These are phyloP conservation scores for Timema podura DNA, from an alignment of 2,888 invertebrate species.

Conservation along the genomic window DNA sequence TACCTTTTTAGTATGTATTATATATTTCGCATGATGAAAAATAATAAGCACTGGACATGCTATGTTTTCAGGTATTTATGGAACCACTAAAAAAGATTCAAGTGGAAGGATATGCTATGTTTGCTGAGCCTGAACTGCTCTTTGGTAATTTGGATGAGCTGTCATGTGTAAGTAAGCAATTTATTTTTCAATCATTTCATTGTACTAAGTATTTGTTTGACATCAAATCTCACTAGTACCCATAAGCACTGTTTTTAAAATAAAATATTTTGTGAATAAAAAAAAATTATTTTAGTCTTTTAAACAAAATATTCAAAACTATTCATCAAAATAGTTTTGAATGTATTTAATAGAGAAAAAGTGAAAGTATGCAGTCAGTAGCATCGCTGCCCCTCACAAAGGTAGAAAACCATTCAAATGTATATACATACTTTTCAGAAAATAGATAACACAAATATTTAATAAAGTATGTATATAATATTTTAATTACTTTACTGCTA, in stretches of 20 bases:
- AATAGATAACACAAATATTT: not conserved
- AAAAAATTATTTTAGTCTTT: too few species aligned
- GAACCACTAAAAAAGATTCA: conserved; percentile 60
- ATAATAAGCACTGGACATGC: too few species aligned
- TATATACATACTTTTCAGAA: not conserved
- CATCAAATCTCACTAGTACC: not conserved
- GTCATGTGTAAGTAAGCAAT: conserved; percentile 48
- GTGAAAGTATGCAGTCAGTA: too few species aligned
- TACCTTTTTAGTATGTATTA: too few species aligned
- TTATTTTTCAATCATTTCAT: not conserved
- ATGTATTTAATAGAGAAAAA: too few species aligned
- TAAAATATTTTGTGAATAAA: too few species aligned
- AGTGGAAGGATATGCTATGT: conserved; percentile 60
- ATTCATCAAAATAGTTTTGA: too few species aligned
- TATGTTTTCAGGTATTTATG: conserved; percentile 52
- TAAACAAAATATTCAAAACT: too few species aligned
- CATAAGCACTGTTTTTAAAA: too few species aligned
- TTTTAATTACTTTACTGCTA: not conserved
- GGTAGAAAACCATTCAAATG: too few species aligned
- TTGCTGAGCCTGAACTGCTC: conserved; percentile 57
- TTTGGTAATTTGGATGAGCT: conserved; percentile 59
- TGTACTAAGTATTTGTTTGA: not conserved
- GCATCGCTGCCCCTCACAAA: too few species aligned
- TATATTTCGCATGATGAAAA: too few species aligned
- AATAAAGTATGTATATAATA: not conserved